A percentile compares a stretch with the other conserved stretches of the same genome.
Evolutionary conservation across 2,888 invertebrate genomes (phyloP).

Genomic region (Cataglyphis rosenhaueri): DNA sequence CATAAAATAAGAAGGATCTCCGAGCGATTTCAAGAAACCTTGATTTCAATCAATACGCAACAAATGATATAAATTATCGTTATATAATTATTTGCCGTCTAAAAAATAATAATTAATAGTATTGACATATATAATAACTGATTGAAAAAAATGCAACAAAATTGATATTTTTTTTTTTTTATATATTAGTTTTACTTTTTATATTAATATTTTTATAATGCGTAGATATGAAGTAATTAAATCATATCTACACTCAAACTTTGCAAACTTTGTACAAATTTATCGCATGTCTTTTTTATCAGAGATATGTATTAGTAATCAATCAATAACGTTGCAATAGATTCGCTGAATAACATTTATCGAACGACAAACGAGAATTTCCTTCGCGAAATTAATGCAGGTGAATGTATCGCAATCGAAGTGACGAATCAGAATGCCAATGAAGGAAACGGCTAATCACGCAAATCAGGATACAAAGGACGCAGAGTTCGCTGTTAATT

Average conservation of each 20-base stretch:
- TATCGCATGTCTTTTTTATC: not conserved
- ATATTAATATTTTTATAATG: not conserved
- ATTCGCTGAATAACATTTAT: not conserved
- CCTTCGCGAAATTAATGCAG: constrained; percentile 67
- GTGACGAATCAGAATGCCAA: constrained; percentile 55
- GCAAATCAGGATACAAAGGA: constrained; percentile 75
- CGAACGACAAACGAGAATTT: constrained; percentile 57
- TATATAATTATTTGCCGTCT: not conserved
- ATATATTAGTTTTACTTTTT: not conserved
- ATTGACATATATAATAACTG: not conserved
- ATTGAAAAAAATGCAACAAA: not conserved
- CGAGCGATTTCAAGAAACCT: not conserved
- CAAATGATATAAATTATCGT: not conserved
- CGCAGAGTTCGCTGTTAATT: constrained; percentile 73
- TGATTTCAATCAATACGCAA: not conserved
- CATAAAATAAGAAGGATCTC: not conserved
- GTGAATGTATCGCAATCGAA: constrained; percentile 55
- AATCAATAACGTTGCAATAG: not conserved
- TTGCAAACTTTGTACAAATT: not conserved
- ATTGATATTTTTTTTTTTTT: not conserved
- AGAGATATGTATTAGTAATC: not conserved
- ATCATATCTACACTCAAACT: not conserved
- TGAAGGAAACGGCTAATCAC: constrained; percentile 77
- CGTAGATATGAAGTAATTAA: not conserved
- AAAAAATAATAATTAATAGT: not conserved